phyloP scores from a whole-genome alignment of 2,797 vertebrate species.

The Glyptemys insculpta region DNA sequence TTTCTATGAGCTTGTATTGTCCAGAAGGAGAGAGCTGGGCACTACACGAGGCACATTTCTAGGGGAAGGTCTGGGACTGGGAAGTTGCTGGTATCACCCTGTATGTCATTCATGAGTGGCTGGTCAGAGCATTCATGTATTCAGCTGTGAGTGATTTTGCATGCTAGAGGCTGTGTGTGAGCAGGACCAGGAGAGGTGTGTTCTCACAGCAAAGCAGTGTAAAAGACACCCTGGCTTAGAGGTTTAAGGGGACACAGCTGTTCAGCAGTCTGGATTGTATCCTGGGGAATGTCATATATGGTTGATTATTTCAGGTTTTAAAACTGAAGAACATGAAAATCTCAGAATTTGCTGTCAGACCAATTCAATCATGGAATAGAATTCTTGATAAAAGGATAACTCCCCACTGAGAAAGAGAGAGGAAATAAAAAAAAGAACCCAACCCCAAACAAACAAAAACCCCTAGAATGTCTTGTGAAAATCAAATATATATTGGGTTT shows the following conservation, averaged over 20 bases:
- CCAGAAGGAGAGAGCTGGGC: not conserved
- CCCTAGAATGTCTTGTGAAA: not conserved
- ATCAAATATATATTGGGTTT: not conserved
- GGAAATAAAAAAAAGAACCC: not conserved
- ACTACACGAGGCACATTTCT: not conserved
- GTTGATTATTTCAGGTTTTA: not conserved
- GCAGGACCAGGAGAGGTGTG: not conserved
- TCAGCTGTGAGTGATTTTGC: not conserved
- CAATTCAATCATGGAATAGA: not conserved
- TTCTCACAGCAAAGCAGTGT: not conserved
- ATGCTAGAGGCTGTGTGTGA: not conserved
- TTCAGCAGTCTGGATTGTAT: not conserved
- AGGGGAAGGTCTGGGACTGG: not conserved
- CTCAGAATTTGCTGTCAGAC: not conserved
- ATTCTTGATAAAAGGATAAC: not conserved
- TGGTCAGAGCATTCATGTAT: not conserved
- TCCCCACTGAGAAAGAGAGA: not conserved
- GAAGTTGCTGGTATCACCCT: not conserved
- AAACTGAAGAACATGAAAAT: not conserved
- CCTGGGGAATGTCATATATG: not conserved
- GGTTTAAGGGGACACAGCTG: not conserved
- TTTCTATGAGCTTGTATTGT: not conserved
- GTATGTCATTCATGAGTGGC: not conserved
- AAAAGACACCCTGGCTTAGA: not conserved
- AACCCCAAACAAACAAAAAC: not conserved